Conservation (phyloP, 2,113 vertebrate species). For the Gallinago undulata region DNA sequence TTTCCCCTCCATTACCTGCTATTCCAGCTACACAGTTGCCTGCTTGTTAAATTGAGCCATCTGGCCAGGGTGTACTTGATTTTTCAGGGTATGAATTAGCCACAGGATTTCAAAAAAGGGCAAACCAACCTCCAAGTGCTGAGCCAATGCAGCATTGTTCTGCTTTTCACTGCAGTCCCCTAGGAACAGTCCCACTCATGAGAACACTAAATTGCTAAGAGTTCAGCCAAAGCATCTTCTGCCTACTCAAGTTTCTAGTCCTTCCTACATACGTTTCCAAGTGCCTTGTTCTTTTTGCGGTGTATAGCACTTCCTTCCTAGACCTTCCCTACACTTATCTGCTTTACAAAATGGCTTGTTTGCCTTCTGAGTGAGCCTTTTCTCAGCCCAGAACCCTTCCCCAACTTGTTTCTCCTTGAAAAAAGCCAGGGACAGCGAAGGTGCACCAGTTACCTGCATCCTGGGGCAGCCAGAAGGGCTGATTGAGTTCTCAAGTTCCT, state of each 20-base stretch:
- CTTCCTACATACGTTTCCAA: background rate
- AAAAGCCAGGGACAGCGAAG: background rate
- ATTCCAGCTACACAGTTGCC: background rate
- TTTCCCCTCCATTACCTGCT: conserved; percentile 44
- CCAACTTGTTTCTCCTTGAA: background rate
- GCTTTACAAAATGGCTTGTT: background rate
- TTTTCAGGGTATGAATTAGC: conserved; percentile 13
- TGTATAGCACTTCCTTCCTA: background rate
- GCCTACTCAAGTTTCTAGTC: conserved; percentile 39
- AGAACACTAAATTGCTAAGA: background rate
- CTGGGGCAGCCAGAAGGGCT: background rate
- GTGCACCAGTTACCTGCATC: background rate
- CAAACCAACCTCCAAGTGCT: background rate
- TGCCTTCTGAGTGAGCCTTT: background rate
- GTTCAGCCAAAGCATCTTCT: conserved; percentile 61
- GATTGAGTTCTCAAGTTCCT: background rate
- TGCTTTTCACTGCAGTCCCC: background rate
- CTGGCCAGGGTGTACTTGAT: background rate
- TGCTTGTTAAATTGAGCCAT: conserved; percentile 3
- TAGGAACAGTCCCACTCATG: background rate
- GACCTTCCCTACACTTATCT: background rate
- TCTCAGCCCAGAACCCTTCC: background rate
- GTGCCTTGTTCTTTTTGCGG: conserved; percentile 23
- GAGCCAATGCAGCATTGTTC: conserved; percentile 14
- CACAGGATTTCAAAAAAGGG: background rate